These are phyloP conservation scores for Dromius quadrimaculatus DNA, from an alignment of 2,888 invertebrate genomes.

Conservation along the genomic window DNA sequence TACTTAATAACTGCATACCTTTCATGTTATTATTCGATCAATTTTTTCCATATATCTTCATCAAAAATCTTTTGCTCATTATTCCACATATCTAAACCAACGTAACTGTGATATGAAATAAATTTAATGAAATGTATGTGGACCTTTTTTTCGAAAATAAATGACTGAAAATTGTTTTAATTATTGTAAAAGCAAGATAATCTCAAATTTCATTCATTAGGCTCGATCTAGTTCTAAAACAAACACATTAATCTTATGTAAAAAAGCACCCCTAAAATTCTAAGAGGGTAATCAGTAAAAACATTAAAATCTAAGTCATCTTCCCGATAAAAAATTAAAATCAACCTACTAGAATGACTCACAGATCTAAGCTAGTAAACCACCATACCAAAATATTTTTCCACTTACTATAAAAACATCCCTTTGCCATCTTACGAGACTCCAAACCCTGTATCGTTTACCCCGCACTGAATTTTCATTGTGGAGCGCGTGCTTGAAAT, in stretches of 20 bases:
- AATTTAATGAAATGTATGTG: no score
- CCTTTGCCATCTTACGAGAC: background rate
- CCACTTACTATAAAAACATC: background rate
- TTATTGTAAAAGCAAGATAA: conserved; percentile 12
- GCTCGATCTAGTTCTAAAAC: background rate
- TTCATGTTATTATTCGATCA: no score
- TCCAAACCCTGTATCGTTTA: background rate
- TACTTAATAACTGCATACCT: no score
- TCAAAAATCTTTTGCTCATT: no score
- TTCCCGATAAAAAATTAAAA: conserved; percentile 44
- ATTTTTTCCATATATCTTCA: no score
- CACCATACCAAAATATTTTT: conserved; percentile 29
- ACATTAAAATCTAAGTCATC: conserved; percentile 36
- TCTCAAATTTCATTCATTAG: conserved; percentile 27
- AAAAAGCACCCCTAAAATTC: background rate
- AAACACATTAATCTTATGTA: conserved; percentile 35
- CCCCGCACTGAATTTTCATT: conserved; percentile 8
- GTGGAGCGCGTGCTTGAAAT: conserved; percentile 19
- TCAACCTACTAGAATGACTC: conserved; percentile 33
- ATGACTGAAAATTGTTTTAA: background rate
- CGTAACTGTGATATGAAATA: no score
- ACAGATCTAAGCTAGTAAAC: conserved; percentile 32
- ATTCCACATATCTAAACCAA: no score
- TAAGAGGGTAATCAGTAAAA: conserved; percentile 25
- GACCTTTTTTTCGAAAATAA: no score